phyloP scores from a whole-genome alignment of 2,888 invertebrate species.

The Eurois occulta region DNA sequence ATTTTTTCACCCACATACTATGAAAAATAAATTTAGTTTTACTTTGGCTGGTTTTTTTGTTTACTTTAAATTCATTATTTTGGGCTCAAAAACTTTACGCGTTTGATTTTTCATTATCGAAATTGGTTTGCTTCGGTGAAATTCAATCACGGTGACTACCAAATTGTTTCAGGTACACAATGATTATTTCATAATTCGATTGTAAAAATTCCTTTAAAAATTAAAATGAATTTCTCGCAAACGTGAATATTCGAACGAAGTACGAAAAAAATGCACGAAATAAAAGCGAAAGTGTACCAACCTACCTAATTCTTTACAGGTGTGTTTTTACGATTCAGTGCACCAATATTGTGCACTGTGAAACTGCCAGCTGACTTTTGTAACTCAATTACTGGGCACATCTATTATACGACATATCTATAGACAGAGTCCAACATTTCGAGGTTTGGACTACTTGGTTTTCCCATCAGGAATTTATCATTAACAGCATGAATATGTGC shows the following conservation, averaged over 20 bases:
- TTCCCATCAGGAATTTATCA: too few species aligned
- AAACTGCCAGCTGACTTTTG: background rate
- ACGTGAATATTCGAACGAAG: background rate
- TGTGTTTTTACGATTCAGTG: background rate
- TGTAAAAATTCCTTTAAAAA: background rate
- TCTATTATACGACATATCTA: background rate
- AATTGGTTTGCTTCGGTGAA: background rate
- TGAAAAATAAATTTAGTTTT: too few species aligned
- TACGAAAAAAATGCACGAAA: background rate
- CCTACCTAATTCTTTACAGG: background rate
- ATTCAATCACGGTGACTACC: constrained; percentile 4
- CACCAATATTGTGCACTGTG: background rate
- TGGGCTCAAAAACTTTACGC: background rate
- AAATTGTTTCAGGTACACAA: background rate
- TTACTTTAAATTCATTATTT: background rate
- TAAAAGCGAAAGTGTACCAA: background rate
- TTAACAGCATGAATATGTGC: too few species aligned
- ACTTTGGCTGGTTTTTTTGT: background rate
- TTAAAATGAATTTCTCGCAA: background rate
- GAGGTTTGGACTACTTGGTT: too few species aligned
- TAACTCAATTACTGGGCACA: too few species aligned
- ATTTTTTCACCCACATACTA: too few species aligned
- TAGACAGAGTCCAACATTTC: too few species aligned
- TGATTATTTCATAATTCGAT: background rate
- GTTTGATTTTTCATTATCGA: background rate